These are phyloP conservation scores for Aeoliscus strigatus DNA, from an alignment of 2,797 vertebrate species.

Conservation along the genomic window DNA sequence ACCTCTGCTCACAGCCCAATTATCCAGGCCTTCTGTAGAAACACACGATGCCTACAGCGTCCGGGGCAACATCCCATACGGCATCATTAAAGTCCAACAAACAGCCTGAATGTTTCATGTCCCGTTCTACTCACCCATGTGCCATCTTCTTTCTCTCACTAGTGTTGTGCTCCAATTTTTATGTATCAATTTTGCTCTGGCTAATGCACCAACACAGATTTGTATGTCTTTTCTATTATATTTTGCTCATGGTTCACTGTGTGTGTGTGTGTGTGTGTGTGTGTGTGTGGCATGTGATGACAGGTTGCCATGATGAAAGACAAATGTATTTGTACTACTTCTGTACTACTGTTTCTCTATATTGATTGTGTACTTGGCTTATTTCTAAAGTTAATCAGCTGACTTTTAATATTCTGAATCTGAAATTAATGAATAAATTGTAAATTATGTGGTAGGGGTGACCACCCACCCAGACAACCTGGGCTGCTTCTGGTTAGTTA, in stretches of 20 bases:
- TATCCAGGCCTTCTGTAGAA: conserved; percentile 53
- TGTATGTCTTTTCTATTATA: conserved; percentile 37
- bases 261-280: too few relatives aligned
- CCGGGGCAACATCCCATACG: conserved; percentile 59
- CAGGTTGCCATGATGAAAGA: too few relatives aligned
- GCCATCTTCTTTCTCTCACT: conserved; percentile 27
- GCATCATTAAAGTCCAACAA: conserved; percentile 75
- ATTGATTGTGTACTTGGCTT: too few relatives aligned
- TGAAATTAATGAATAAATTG: too few relatives aligned
- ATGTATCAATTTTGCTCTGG: conserved; percentile 19
- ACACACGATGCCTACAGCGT: conserved; percentile 60
- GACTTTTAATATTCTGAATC: too few relatives aligned
- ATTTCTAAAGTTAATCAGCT: too few relatives aligned
- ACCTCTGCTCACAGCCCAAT: conserved; percentile 63
- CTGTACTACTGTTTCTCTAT: too few relatives aligned
- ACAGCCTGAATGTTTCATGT: conserved; percentile 62
- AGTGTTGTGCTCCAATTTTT: conserved; percentile 9
- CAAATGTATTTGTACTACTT: too few relatives aligned
- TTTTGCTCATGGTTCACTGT: conserved; percentile 38
- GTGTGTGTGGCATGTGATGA: conserved; percentile 28
- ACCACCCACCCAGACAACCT: too few relatives aligned
- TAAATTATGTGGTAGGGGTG: too few relatives aligned
- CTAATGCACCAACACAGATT: too few relatives aligned
- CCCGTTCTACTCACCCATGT: conserved; percentile 30
- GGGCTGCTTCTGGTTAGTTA: too few relatives aligned